Base-by-base conservation (phyloP, 2,113 vertebrate genomes). In the Herpetotheres cachinnans region DNA sequence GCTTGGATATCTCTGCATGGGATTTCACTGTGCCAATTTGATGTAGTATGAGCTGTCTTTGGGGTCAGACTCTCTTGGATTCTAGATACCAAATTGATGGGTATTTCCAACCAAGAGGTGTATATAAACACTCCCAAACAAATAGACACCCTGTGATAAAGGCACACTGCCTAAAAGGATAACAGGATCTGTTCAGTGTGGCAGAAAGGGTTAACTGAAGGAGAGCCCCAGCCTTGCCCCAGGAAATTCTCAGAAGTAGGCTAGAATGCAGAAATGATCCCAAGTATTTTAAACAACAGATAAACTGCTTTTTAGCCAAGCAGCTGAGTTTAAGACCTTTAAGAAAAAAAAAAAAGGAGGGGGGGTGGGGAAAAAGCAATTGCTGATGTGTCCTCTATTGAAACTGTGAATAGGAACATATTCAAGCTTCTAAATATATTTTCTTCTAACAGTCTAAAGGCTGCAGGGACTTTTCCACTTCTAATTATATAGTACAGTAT, bases 401-500 rank as follows among this genome's bases (percentile, higher is more conserved):
- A 80, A 93, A 69, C n/a, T 73, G 12, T 91, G 89, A 94, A 94
- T 66, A 94, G 70, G 66, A 95, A 38, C 26, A 77, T 82, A 80
- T 87, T 95, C 40, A 73, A 59, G 54, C 34, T 90, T 95, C 94
- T 93, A 82, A 95, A 96, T 88, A 70, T 85, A 93, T 95, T 95
- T 95, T 88, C 47, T 93, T 91, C 78, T 67, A 76, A 61, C 49
- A 91, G 58, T 67, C 34, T 85, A 87, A 93, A 79, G 86, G 50
- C 91, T 94, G 69, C 87, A 88, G 71, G 94, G 95, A 82, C 85
- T 94, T 97, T 90, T 95, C 86, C 89, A 58, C 69, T 96, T 70
- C 71, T 97, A 96, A 97, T 94, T 96, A 91, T 67, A 59, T 63
- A 91, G 81, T 93, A 66, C 44, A 79, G 47, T 65, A 76, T 71